Conservation (phyloP, 2,888 invertebrate genomes). For the Perdita meconis region DNA sequence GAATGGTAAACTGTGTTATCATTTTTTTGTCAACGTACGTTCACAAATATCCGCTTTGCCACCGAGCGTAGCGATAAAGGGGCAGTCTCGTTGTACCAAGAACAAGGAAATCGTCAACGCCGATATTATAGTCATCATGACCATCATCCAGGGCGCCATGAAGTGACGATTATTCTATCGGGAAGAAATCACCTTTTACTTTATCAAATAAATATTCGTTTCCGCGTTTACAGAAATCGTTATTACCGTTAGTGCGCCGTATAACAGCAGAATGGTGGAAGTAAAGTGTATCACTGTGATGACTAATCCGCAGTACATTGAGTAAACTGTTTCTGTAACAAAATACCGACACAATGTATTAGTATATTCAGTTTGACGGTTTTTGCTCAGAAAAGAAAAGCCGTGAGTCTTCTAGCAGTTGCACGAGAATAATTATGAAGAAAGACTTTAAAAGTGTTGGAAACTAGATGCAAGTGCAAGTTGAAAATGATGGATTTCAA, state of each 20-base stretch:
- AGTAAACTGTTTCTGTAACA: slow-evolving; percentile 82
- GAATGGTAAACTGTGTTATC: no score
- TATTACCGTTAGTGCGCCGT: slow-evolving; percentile 83
- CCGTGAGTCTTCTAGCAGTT: no score
- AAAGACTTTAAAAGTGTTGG: neutral
- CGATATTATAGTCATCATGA: slow-evolving; percentile 81
- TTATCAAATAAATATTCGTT: slow-evolving; percentile 18
- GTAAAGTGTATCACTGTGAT: slow-evolving; percentile 82
- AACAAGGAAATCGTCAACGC: slow-evolving; percentile 81
- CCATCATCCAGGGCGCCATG: slow-evolving; percentile 84
- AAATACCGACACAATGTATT: neutral
- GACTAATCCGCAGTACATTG: slow-evolving; percentile 82
- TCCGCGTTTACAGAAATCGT: slow-evolving; percentile 7
- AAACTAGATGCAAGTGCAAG: no score
- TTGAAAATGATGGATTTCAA: no score
- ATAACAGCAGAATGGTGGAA: slow-evolving; percentile 82
- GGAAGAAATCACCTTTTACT: slow-evolving; percentile 26
- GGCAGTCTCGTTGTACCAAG: slow-evolving; percentile 79
- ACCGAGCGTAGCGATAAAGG: slow-evolving; percentile 78
- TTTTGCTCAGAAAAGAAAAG: neutral
- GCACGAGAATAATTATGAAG: neutral
- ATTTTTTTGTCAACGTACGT: slow-evolving; percentile 69
- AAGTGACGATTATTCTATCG: slow-evolving; percentile 82
- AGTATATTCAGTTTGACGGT: no score
- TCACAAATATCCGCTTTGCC: slow-evolving; percentile 77